A percentile compares a stretch with the other conserved stretches of the same genome.
Conservation (phyloP, 2,797 vertebrate genomes). For the Amblyraja radiata region DNA sequence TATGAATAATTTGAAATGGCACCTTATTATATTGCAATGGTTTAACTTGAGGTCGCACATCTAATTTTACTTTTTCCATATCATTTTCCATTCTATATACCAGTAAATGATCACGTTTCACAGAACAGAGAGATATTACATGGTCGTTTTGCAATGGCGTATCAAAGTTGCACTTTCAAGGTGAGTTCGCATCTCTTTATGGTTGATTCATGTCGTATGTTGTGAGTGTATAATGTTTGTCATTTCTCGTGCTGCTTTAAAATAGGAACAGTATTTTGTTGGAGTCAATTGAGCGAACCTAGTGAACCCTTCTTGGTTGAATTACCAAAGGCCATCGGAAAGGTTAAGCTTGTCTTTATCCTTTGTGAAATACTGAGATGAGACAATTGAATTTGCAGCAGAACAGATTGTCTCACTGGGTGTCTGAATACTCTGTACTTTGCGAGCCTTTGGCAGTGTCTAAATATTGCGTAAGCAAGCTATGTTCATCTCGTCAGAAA, state of each 20-base stretch:
- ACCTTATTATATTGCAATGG: background rate
- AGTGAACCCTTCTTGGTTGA: background rate
- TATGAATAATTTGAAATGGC: background rate
- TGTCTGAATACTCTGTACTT: background rate
- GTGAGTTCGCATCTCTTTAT: background rate
- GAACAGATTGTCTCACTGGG: constrained; percentile 6
- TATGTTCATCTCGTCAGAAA: background rate
- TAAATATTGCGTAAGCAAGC: background rate
- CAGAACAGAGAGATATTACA: background rate
- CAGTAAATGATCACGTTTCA: background rate
- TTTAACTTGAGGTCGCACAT: background rate
- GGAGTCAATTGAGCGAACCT: background rate
- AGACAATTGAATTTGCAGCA: background rate
- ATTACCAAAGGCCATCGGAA: background rate
- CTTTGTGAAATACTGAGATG: background rate
- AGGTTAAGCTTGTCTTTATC: background rate
- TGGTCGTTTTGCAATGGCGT: background rate
- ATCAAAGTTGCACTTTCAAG: background rate
- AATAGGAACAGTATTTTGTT: background rate
- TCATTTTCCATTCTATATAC: background rate
- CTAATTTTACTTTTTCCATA: background rate
- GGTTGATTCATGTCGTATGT: background rate
- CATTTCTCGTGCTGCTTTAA: background rate
- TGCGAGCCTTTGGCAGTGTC: background rate
- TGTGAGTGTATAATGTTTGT: background rate